Evolutionary conservation across 2,113 vertebrate genomes (phyloP), one percentile per base, ranked within the genome.

Genomic region (Gnathonemus echidnorhynchus): DNA sequence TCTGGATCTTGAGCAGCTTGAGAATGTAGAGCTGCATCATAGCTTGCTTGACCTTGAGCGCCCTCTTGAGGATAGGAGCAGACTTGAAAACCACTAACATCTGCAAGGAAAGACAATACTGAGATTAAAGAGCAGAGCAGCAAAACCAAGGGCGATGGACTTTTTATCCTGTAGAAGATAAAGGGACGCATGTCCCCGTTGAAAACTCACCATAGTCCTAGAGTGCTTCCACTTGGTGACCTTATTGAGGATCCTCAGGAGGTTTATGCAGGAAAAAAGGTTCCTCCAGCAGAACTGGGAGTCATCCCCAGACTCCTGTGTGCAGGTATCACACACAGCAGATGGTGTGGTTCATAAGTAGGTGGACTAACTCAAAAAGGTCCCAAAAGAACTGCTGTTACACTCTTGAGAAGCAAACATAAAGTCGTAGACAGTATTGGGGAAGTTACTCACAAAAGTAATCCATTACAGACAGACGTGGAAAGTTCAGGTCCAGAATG

Each of bases 41-140:
- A 93, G 98, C 98, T 94, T 99, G 98, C 92, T 98, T 98, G 91
- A 98, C 98, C 93, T 99, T 99, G 91, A 99, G 97, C 0, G 98
- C 97, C 3, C 98, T 95, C 93, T 99, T 99, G 92, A 99, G 95
- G 92, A 99, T 99, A 0, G 98, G 98, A 6, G 98, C 98, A 0
- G 98, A 99, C 90, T 99, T 99, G 89, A 99, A 99, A 83, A 99
- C 98, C n/a, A 99, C 98, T 93, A 99, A 93, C 98, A 99, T 98
- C 98, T 99, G 92, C 0, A 50, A 77, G 3, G 8, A 46, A 46
- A 45, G 62, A 11, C 88, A 0, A 87, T n/a, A 35, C 6, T 53
- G 24, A 89, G 80, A 56, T 39, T 11, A 27, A 24, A 45, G 27
- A 42, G 56, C 19, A 46, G 19, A 21, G 42, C 24, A 19, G 24